phyloP scores from a whole-genome alignment of 2,888 invertebrate species.

The Hyppa rectilinea region DNA sequence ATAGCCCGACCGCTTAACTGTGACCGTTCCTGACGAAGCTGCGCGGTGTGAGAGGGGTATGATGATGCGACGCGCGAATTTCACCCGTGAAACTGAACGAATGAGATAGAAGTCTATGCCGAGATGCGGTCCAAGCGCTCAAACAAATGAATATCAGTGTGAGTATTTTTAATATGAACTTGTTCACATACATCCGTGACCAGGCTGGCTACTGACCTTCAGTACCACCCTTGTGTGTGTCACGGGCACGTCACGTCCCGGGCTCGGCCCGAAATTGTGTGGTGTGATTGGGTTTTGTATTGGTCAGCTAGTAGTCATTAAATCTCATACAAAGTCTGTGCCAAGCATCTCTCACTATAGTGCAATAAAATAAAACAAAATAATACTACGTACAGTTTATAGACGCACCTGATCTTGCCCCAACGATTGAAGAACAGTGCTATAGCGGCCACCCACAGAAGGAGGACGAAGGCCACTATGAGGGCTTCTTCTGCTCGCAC shows the following conservation, averaged over 20 bases:
- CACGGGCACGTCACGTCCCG: background rate
- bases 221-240: background rate
- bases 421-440: slow-evolving; percentile 98
- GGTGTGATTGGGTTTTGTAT: fast-evolving
- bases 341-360: slow-evolving; percentile 40
- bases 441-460: slow-evolving; percentile 97
- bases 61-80: too few relatives aligned
- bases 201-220: too few relatives aligned
- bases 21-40: too few relatives aligned
- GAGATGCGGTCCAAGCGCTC: too few relatives aligned
- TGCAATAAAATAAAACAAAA: slow-evolving; percentile 68
- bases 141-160: background rate
- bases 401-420: slow-evolving; percentile 95
- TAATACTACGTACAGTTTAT: slow-evolving; percentile 89
- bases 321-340: slow-evolving; percentile 9
- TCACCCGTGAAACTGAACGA: too few relatives aligned
- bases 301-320: background rate
- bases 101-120: too few relatives aligned
- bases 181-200: background rate
- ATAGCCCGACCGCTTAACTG: too few relatives aligned
- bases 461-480: slow-evolving; percentile 95
- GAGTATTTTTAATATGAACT: background rate
- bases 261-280: background rate
- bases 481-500: slow-evolving; percentile 96
- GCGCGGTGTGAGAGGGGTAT: too few relatives aligned